Conservation (phyloP, 2,113 vertebrate genomes). For the Vicugna pacos region DNA sequence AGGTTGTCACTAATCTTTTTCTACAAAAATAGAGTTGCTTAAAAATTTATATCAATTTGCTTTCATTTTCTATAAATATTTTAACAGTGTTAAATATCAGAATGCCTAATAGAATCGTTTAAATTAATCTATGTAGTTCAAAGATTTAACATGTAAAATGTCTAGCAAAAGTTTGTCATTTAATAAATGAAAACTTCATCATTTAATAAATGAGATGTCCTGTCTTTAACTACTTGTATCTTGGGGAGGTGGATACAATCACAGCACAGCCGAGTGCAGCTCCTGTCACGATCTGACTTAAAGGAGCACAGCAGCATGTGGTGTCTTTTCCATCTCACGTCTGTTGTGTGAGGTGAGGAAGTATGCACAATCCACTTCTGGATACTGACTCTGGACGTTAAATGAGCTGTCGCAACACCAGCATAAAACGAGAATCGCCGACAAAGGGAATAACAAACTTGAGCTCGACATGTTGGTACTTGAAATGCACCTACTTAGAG, state of each 20-base stretch:
- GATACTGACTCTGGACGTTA: neutral
- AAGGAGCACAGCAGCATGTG: neutral
- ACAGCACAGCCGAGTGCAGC: neutral
- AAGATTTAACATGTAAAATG: slow-evolving; percentile 70
- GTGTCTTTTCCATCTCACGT: neutral
- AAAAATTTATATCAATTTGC: slow-evolving; percentile 73
- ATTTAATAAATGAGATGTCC: slow-evolving; percentile 33
- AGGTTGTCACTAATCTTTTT: slow-evolving; percentile 64
- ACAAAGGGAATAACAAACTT: neutral
- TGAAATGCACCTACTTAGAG: neutral
- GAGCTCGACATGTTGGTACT: neutral
- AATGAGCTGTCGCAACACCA: neutral
- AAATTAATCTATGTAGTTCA: slow-evolving; percentile 63
- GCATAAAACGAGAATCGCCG: neutral
- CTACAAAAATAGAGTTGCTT: slow-evolving; percentile 77
- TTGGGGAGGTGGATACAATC: neutral
- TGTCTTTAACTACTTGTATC: slow-evolving; percentile 26
- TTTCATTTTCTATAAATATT: slow-evolving; percentile 77
- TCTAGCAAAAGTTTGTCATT: slow-evolving; percentile 68
- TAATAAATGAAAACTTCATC: slow-evolving; percentile 40
- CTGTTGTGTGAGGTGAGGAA: neutral
- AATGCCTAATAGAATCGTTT: slow-evolving; percentile 62
- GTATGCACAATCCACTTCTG: neutral
- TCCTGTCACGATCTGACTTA: neutral
- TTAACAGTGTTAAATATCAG: slow-evolving; percentile 65